Percentiles rank a stretch among this genome's conserved stretches.
Evolutionary conservation across 2,888 invertebrate species (phyloP).

Genomic region (Lamellibrachia columna): DNA sequence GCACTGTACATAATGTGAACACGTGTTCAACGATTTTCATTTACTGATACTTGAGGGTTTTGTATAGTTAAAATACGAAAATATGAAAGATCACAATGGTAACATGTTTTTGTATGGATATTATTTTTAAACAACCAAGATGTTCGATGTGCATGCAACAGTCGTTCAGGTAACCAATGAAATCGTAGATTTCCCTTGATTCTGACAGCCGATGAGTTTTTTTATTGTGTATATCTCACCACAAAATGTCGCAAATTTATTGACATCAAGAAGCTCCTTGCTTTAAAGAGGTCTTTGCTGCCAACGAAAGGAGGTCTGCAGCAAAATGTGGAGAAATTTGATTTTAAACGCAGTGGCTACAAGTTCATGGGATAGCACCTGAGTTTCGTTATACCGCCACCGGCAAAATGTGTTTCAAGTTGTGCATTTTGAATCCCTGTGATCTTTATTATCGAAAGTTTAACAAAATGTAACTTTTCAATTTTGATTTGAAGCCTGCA

Average conservation of each 20-base stretch:
- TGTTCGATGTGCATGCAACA: too few relatives aligned
- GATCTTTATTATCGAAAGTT: too few relatives aligned
- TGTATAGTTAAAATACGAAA: too few relatives aligned
- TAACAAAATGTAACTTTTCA: too few relatives aligned
- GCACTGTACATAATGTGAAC: background rate
- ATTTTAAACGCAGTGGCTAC: background rate
- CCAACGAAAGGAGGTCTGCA: background rate
- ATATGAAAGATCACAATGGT: too few relatives aligned
- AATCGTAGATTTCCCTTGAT: background rate
- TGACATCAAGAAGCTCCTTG: background rate
- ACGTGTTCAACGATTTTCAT: background rate
- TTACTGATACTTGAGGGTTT: too few relatives aligned
- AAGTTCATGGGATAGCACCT: background rate
- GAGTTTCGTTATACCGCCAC: too few relatives aligned
- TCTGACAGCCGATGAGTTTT: background rate
- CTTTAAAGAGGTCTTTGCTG: background rate
- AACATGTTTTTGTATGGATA: too few relatives aligned
- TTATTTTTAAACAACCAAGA: too few relatives aligned
- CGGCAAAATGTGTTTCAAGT: too few relatives aligned
- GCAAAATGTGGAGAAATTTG: background rate
- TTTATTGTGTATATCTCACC: background rate
- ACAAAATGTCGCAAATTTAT: background rate
- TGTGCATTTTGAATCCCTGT: too few relatives aligned
- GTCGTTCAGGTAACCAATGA: background rate
- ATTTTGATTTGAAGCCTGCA: too few relatives aligned